Percentiles rank a stretch among this genome's conserved stretches.
Conservation (phyloP, 2,113 vertebrate species). For the Aspidoscelis tigris region DNA sequence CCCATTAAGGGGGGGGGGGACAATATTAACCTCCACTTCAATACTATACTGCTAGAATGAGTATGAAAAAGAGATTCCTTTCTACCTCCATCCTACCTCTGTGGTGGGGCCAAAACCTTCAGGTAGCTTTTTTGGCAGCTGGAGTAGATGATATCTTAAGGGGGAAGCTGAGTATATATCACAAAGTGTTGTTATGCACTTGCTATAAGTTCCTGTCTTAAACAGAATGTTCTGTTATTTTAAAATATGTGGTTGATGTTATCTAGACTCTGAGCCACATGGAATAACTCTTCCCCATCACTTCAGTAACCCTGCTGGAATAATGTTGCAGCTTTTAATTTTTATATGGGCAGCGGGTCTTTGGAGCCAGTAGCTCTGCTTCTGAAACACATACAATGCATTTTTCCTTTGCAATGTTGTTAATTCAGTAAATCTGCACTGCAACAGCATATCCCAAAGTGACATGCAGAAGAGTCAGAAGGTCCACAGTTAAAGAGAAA, state of each 20-base stretch:
- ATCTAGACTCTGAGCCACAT: neutral
- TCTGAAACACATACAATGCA: constrained; percentile 6
- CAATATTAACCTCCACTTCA: too few relatives aligned
- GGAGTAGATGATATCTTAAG: constrained; percentile 14
- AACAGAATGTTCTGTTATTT: constrained; percentile 45
- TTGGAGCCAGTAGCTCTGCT: neutral
- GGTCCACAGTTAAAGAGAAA: neutral
- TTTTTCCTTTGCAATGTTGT: neutral
- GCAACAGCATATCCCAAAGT: neutral
- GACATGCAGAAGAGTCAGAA: neutral
- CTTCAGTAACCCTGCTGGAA: neutral
- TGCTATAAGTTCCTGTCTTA: constrained; percentile 45
- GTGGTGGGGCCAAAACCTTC: too few relatives aligned
- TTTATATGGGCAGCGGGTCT: neutral
- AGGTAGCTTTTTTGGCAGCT: neutral
- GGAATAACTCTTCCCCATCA: neutral
- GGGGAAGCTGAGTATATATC: constrained; percentile 22
- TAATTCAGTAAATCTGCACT: neutral
- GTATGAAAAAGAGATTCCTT: too few relatives aligned
- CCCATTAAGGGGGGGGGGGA: neutral
- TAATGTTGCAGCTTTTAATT: neutral
- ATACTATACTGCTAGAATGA: neutral
- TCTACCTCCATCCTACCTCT: too few relatives aligned
- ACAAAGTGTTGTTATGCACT: constrained; percentile 50
- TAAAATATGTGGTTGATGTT: neutral